Evolutionary conservation across 23 tunicate genomes (phyloP).

Genomic region (Clavelina lepadiformis): DNA sequence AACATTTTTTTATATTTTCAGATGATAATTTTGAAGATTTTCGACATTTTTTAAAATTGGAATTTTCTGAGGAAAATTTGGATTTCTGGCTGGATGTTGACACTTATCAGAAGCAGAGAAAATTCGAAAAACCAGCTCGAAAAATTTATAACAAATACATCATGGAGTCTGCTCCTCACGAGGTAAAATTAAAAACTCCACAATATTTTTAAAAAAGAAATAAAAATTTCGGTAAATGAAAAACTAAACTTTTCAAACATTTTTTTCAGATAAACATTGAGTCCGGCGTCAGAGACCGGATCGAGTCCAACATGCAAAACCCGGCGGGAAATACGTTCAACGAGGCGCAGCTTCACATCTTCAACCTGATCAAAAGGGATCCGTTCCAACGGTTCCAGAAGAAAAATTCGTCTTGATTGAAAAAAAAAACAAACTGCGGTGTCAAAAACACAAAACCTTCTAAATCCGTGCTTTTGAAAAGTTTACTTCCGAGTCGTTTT

Average conservation of each 20-base stretch:
- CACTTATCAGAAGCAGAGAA: neutral
- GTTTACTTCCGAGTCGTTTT: too few relatives aligned
- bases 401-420: too few relatives aligned
- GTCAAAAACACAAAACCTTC: too few relatives aligned
- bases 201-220: too few relatives aligned
- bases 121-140: conserved; percentile 1
- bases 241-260: too few relatives aligned
- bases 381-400: too few relatives aligned
- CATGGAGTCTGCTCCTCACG: conserved; percentile 4
- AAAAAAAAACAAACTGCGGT: too few relatives aligned
- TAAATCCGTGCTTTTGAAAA: too few relatives aligned
- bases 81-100: conserved; percentile 27
- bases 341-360: neutral
- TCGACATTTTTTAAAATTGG: neutral
- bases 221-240: too few relatives aligned
- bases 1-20: too few relatives aligned
- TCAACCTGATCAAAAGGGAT: too few relatives aligned
- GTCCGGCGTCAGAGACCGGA: neutral
- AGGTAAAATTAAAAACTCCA: neutral
- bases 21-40: too few relatives aligned
- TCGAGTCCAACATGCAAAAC: neutral
- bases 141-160: conserved; percentile 10
- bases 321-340: neutral
- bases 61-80: conserved; percentile 16
- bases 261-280: neutral